A percentile compares a stretch with the other conserved stretches of the same genome.
phyloP scores from a whole-genome alignment of 2,113 vertebrate species.

The Equus quagga region DNA sequence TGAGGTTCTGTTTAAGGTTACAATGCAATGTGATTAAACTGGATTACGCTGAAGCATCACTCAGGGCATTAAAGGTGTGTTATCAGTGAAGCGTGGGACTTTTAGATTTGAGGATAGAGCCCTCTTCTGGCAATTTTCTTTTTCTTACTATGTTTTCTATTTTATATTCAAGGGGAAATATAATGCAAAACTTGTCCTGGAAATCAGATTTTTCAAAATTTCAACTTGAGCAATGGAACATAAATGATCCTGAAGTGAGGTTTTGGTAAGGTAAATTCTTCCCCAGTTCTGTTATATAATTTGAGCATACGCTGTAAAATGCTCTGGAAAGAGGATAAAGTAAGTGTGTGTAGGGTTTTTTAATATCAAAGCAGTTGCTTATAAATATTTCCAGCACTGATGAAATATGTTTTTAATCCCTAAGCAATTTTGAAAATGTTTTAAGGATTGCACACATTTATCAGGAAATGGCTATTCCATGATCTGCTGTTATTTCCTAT shows the following conservation, averaged over 20 bases:
- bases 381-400: neutral
- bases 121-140: conserved; percentile 63
- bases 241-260: neutral
- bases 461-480: neutral
- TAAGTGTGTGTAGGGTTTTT: neutral
- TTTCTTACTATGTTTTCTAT: neutral
- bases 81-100: neutral
- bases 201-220: neutral
- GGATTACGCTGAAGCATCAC: neutral
- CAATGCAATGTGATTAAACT: neutral
- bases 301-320: neutral
- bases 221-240: neutral
- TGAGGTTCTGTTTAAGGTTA: neutral
- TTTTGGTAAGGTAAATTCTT: neutral
- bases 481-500: neutral
- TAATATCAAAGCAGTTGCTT: neutral
- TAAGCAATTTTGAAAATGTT: neutral
- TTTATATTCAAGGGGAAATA: neutral
- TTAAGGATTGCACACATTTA: neutral
- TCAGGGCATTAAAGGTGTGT: neutral
- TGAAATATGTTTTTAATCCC: neutral
- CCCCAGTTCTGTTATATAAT: neutral
- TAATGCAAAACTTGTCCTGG: neutral
- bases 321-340: neutral
- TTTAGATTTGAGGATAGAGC: conserved; percentile 54